Evolutionary conservation across 1,140 invertebrate species (phyloP), one percentile per base, ranked within the genome.

Genomic region (Halictus rubicundus): DNA sequence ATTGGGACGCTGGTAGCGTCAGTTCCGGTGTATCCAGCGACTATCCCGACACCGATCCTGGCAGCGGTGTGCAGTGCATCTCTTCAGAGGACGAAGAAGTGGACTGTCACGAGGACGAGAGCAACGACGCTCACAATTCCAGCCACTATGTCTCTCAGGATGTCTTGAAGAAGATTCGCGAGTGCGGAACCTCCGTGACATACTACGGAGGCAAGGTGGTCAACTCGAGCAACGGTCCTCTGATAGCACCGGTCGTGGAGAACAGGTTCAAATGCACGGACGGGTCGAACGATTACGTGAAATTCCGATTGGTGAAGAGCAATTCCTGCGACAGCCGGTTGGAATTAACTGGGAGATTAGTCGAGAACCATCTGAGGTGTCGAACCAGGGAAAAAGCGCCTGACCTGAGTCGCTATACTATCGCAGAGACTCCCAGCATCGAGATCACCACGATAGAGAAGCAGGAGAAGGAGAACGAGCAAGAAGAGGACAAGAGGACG

Each of bases 191-290:
- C 0, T 96, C 96, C 8, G 95, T 97, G 1, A 98, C 97, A 7
- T 98, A 97, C 89, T 97, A 97, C 84, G 97, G 97, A 0, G 97
- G 97, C 4, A 95, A 96, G 88, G 95, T 97, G 19, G 94, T 97
- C 10, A 95, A 96, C 82, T 95, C 94, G 21, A 95, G 95, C 88
- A 94, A 94, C 71, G 95, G 95, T 2, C 95, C 95, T 12, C 91
- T 95, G 19, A 94, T 95, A 59, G 95, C 94, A 80, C 95, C 94
- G 12, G 94, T 94, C 91, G 92, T 95, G 90, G 92, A 93, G 66
- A 93, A 92, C 10, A 95, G 95, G 90, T 94, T 94, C 73, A 95
- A 95, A 94, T 94, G 66, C 90, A 92, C 89, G 93, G 91, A 94
- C 92, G 90, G 94, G 92, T 81, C 86, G 9, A 86, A 89, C 54